phyloP scores from a whole-genome alignment of 1,140 invertebrate genomes.

The Drosophila sproati region DNA sequence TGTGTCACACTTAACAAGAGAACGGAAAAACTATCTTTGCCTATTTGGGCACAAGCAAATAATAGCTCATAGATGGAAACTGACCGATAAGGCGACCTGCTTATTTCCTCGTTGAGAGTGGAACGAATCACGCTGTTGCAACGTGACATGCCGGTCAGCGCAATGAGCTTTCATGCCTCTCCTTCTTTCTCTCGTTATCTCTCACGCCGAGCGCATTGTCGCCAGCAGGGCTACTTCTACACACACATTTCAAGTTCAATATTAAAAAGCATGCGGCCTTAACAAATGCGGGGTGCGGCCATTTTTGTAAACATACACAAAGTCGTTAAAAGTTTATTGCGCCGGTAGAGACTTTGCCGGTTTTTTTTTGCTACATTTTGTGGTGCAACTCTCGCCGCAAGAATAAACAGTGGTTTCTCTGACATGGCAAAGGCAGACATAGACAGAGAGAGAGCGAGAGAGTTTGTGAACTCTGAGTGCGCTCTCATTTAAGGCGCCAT shows the following conservation, averaged over 20 bases:
- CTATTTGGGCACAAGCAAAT: slow-evolving; percentile 22
- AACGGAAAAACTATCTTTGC: slow-evolving; percentile 6
- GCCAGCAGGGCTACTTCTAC: slow-evolving; percentile 13
- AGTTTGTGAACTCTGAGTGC: neutral
- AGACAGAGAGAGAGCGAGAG: slow-evolving; percentile 11
- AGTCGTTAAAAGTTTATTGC: slow-evolving; percentile 22
- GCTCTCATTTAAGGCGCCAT: slow-evolving; percentile 29
- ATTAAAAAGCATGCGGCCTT: slow-evolving; percentile 38
- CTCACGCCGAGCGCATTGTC: slow-evolving; percentile 12
- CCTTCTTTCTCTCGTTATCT: slow-evolving; percentile 3
- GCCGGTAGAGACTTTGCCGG: slow-evolving; percentile 42
- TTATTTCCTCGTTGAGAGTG: neutral
- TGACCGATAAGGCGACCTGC: slow-evolving; percentile 15
- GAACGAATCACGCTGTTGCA: slow-evolving; percentile 57
- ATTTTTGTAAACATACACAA: slow-evolving; percentile 13
- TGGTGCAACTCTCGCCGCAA: slow-evolving; percentile 2
- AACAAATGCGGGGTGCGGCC: slow-evolving; percentile 21
- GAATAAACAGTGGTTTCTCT: slow-evolving; percentile 36
- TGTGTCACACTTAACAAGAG: neutral
- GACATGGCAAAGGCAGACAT: neutral
- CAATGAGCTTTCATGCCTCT: neutral
- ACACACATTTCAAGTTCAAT: slow-evolving; percentile 49
- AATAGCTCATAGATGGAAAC: slow-evolving; percentile 33
- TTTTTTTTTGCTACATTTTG: slow-evolving; percentile 31
- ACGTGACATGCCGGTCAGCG: slow-evolving; percentile 53